Conservation (phyloP, 2,113 vertebrate species). For the Paradoxurus hermaphroditus region DNA sequence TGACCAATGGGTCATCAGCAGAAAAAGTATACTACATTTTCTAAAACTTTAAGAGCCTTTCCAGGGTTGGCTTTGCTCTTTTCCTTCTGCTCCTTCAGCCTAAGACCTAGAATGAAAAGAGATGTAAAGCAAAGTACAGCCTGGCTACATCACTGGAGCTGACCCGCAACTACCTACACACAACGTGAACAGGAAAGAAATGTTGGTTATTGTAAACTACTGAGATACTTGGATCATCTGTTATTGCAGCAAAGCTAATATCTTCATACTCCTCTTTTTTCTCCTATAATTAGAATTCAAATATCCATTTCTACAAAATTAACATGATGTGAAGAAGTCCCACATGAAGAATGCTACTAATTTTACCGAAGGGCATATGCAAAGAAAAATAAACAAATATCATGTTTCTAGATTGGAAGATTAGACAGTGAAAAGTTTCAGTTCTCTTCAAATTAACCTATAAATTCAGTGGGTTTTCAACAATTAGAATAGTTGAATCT, state of each 20-base stretch:
- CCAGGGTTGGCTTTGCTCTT: neutral
- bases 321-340: neutral
- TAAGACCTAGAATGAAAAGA: neutral
- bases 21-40: neutral
- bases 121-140: neutral
- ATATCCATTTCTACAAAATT: neutral
- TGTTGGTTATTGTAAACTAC: neutral
- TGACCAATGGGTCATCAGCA: neutral
- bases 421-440: neutral
- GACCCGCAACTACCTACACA: accelerated
- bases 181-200: neutral
- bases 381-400: neutral
- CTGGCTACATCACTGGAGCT: neutral
- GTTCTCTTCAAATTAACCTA: neutral
- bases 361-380: neutral
- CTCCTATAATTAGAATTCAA: neutral
- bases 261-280: neutral
- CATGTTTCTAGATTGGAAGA: neutral
- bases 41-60: neutral
- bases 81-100: neutral
- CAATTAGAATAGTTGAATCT: neutral
- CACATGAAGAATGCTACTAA: neutral
- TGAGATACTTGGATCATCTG: neutral
- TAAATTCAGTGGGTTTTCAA: neutral
- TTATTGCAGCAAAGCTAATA: neutral